A percentile compares a stretch with the other conserved stretches of the same genome.
Conservation (phyloP, 2,888 invertebrate species). For the Agriopis aurantiaria region DNA sequence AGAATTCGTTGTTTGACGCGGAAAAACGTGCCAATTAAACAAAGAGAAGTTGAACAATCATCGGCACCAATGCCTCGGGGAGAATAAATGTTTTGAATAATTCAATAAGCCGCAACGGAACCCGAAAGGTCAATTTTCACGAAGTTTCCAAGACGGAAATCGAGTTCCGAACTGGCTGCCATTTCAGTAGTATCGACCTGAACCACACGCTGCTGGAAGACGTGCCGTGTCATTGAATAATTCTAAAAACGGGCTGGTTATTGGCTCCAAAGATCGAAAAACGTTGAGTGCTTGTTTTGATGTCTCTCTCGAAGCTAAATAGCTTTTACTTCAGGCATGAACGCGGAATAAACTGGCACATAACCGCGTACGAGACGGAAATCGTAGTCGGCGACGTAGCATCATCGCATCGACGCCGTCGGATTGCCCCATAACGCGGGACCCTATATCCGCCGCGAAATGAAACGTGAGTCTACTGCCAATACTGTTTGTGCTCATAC, state of each 20-base stretch:
- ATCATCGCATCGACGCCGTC: constrained; percentile 70
- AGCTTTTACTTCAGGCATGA: constrained; percentile 55
- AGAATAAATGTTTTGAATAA: constrained; percentile 50
- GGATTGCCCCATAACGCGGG: constrained; percentile 71
- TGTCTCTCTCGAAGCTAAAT: constrained; percentile 54
- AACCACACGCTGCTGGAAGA: constrained; percentile 45
- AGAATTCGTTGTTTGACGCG: constrained; percentile 2
- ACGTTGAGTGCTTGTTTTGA: constrained; percentile 52
- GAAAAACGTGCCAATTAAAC: constrained; percentile 8
- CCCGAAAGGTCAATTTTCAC: constrained; percentile 45
- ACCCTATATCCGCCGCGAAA: constrained; percentile 80
- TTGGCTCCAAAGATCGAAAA: constrained; percentile 44
- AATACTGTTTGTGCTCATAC: constrained; percentile 61
- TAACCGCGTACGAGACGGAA: constrained; percentile 68
- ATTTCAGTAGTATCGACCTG: constrained; percentile 48
- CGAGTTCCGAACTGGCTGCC: constrained; percentile 50
- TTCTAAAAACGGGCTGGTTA: constrained; percentile 45
- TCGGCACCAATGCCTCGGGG: constrained; percentile 42
- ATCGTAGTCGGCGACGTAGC: constrained; percentile 77
- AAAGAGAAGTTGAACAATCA: constrained; percentile 35
- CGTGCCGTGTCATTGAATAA: constrained; percentile 47
- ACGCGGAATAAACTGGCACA: constrained; percentile 65
- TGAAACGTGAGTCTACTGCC: constrained; percentile 76
- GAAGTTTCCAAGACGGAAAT: constrained; percentile 53
- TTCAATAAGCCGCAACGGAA: constrained; percentile 50